Evolutionary conservation across 2,113 vertebrate species (phyloP), one percentile per base, ranked within the genome.

Genomic region (Neopipo cinnamomea): DNA sequence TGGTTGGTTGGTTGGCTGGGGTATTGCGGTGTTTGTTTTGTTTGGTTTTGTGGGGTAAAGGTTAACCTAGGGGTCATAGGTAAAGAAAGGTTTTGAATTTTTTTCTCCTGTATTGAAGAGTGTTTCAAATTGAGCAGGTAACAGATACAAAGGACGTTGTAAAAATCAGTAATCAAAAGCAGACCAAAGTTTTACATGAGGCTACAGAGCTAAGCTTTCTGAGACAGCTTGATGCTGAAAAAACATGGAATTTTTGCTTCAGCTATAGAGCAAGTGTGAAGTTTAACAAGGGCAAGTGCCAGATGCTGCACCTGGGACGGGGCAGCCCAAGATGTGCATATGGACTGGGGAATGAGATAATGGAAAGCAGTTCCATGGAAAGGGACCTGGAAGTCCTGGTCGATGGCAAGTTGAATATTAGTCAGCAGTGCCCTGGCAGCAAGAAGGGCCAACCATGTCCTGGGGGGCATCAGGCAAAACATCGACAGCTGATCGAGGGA

Each of bases 401-500:
- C 0, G 0, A 11, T n/a, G 28, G 2, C 23, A 53, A 67, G 28
- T 0, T 30, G n/a, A 14, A 2, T 7, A 24, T n/a, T 12, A 39
- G 10, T 0, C 33, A 89, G 44, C 14, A 39, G 37, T n/a, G 44
- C 19, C 33, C 3, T 73, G 59, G 59, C 35, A 80, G 22, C 27
- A 68, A 44, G 67, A 14, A 74, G 23, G 3, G 12, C 5, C 22
- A 52, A 1, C 0, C 0, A 0, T 74, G 27, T 39, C 33, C 37
- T 46, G 12, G 2, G 14, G 27, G 0, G 6, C 27, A 52, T n/a
- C 68, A 59, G 68, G 10, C 9, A 23, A 35, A 44, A 14, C 25
- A 37, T 66, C 2, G 0, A 13, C 68, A 46, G 37, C 10, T 0
- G 0, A 39, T 18, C 3, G 11, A 82, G 46, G n/a, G n/a, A 68